Evolutionary conservation across 2,797 vertebrate species (phyloP).

Genomic region (Silurus aristotelis): DNA sequence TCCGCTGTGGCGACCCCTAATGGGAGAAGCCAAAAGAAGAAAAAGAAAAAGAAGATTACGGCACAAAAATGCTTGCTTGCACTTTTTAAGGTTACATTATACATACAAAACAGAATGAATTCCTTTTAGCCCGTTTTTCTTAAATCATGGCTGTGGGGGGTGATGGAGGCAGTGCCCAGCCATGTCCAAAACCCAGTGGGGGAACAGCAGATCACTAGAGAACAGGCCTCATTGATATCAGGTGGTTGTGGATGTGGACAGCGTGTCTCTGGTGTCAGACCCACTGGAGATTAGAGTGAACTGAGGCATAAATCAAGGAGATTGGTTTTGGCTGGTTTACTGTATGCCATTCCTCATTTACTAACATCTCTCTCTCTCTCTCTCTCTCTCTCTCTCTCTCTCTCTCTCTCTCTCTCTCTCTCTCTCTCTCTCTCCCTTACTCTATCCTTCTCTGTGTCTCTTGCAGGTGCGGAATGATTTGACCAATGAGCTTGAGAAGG

Average conservation of each 20-base stretch:
- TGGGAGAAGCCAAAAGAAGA: no score
- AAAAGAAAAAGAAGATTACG: no score
- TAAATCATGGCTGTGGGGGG: constrained; percentile 40
- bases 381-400: no score
- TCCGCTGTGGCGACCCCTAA: no score
- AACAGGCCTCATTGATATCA: constrained; percentile 33
- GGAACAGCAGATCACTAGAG: constrained; percentile 26
- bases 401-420: no score
- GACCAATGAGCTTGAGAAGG: constrained; percentile 92
- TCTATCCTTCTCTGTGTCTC: constrained; percentile 11
- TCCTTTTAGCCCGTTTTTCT: constrained; percentile 20
- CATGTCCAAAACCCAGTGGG: constrained; percentile 40
- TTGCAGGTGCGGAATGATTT: constrained; percentile 96
- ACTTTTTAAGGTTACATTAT: constrained; percentile 2
- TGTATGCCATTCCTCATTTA: constrained; percentile 43
- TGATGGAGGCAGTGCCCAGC: constrained; percentile 11
- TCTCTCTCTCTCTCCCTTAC: not conserved
- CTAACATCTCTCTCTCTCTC: constrained; percentile 42
- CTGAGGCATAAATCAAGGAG: constrained; percentile 52
- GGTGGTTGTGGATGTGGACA: constrained; percentile 41
- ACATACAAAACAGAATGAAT: not conserved
- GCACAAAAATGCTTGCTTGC: not conserved
- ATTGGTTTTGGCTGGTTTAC: constrained; percentile 50
- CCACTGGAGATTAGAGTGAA: constrained; percentile 51
- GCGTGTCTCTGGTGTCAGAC: constrained; percentile 39